Evolutionary conservation across 2,888 invertebrate genomes (phyloP).

Genomic region (Tinea semifulvella): DNA sequence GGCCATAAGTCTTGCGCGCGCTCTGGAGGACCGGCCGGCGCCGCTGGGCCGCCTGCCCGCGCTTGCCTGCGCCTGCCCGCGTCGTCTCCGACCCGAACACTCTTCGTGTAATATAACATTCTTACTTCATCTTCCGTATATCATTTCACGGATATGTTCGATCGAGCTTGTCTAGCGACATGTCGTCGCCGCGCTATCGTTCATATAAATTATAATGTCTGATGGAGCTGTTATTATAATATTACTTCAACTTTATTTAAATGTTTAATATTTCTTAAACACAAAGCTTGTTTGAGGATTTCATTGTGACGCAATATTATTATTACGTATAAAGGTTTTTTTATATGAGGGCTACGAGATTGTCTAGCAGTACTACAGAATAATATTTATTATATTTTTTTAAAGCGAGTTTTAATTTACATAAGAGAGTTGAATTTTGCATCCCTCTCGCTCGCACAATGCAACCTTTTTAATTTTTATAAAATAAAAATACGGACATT

Average conservation of each 20-base stretch:
- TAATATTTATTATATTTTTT: too few relatives aligned
- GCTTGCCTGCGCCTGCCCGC: conserved; percentile 13
- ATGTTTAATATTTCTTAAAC: too few relatives aligned
- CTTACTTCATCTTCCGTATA: conserved; percentile 28
- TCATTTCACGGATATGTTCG: conserved; percentile 33
- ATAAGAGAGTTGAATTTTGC: too few relatives aligned
- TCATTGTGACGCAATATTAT: too few relatives aligned
- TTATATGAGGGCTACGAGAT: too few relatives aligned
- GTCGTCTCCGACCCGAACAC: conserved; percentile 20
- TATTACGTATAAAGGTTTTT: too few relatives aligned
- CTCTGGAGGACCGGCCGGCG: conserved; percentile 35
- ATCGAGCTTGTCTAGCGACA: conserved; percentile 35
- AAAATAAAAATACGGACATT: too few relatives aligned
- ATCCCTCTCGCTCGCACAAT: too few relatives aligned
- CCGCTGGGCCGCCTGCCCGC: conserved; percentile 23
- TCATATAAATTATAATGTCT: conserved; percentile 51
- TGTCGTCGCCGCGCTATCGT: conserved; percentile 42
- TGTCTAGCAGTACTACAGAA: too few relatives aligned
- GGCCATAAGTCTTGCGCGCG: conserved; percentile 59
- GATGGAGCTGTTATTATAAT: conserved; percentile 22
- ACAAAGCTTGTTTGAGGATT: too few relatives aligned
- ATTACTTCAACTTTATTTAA: conserved; percentile 7
- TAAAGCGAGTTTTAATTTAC: too few relatives aligned
- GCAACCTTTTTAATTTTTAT: too few relatives aligned
- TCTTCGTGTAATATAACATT: conserved; percentile 13